These are phyloP conservation scores for Corythaeola cristata DNA, from an alignment of 2,113 vertebrate species.

Conservation along the genomic window DNA sequence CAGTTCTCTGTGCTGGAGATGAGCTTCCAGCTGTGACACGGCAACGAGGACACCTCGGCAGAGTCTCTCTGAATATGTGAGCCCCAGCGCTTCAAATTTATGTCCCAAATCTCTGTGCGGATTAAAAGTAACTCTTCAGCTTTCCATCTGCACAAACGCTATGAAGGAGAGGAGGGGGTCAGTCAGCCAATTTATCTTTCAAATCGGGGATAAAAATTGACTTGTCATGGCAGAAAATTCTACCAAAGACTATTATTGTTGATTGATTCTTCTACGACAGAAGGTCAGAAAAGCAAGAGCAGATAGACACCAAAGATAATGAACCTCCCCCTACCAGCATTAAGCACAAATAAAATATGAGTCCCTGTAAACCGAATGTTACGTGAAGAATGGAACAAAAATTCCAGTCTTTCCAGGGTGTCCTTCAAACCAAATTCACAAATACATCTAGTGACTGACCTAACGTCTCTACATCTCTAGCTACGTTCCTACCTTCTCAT, in stretches of 20 bases:
- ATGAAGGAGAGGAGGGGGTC: conserved; percentile 57
- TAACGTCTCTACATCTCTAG: conserved; percentile 79
- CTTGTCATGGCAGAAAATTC: conserved; percentile 62
- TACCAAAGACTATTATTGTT: conserved; percentile 64
- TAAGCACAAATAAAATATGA: conserved; percentile 73
- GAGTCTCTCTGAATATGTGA: background rate
- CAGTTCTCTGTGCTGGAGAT: accelerated
- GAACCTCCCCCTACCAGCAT: conserved; percentile 68
- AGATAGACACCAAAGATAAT: conserved; percentile 64
- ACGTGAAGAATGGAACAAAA: conserved; percentile 68
- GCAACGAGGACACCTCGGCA: background rate
- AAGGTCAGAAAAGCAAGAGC: conserved; percentile 66
- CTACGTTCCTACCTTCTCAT: conserved; percentile 81
- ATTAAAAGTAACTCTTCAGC: conserved; percentile 60
- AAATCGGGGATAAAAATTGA: conserved; percentile 66
- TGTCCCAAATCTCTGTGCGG: background rate
- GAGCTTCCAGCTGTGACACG: background rate
- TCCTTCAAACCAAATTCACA: conserved; percentile 86
- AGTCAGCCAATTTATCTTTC: conserved; percentile 43
- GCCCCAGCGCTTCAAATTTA: background rate
- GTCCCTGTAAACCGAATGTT: conserved; percentile 70
- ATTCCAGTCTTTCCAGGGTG: conserved; percentile 73
- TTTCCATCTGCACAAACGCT: conserved; percentile 26
- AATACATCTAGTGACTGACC: conserved; percentile 85
- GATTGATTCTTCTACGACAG: conserved; percentile 59